These are phyloP conservation scores for Leptosomus discolor DNA, from an alignment of 2,113 vertebrate genomes.

Conservation along the genomic window DNA sequence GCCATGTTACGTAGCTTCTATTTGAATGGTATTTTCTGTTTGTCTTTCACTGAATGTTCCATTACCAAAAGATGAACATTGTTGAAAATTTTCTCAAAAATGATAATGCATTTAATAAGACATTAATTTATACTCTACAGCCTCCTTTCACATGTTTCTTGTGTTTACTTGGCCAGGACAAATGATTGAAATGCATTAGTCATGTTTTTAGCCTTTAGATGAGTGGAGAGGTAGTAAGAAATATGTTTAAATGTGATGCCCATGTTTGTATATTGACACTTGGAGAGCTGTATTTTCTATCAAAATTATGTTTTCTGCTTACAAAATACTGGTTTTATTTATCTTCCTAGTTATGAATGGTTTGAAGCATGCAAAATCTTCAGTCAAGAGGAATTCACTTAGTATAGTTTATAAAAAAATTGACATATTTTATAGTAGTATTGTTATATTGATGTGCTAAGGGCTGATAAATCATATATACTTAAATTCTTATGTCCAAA, in stretches of 20 bases:
- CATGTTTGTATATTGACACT: background rate
- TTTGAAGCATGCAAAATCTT: background rate
- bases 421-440: background rate
- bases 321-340: background rate
- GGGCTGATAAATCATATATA: background rate
- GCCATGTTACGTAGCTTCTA: background rate
- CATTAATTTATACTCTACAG: background rate
- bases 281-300: background rate
- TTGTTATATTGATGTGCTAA: background rate
- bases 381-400: background rate
- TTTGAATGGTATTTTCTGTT: background rate
- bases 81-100: background rate
- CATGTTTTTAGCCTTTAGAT: background rate
- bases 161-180: background rate
- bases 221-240: background rate
- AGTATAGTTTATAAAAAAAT: background rate
- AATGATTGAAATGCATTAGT: background rate
- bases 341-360: background rate
- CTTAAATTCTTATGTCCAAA: background rate
- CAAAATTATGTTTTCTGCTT: background rate
- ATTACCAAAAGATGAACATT: background rate
- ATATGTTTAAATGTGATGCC: background rate
- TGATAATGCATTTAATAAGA: background rate
- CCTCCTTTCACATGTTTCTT: background rate
- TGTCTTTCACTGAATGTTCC: background rate